Evolutionary conservation across 2,797 vertebrate genomes (phyloP).

Genomic region (Myiothlypis chrysogaster): DNA sequence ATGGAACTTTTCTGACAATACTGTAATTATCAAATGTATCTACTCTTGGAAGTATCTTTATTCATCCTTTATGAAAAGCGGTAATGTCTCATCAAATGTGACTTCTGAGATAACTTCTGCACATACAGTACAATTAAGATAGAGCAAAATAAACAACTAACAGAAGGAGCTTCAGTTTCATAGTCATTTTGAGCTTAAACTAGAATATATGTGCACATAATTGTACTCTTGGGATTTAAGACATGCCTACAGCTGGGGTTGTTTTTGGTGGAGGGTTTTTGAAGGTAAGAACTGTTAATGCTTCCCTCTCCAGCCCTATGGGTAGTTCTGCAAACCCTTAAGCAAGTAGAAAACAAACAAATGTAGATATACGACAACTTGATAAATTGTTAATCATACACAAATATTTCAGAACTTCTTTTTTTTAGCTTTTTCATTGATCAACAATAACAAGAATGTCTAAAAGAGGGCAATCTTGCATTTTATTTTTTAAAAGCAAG

Average conservation of each 20-base stretch:
- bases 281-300: background rate
- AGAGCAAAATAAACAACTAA: background rate
- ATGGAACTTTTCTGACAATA: background rate
- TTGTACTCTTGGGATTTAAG: background rate
- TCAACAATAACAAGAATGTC: background rate
- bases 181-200: background rate
- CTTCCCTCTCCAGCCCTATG: background rate
- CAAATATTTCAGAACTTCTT: background rate
- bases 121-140: background rate
- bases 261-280: background rate
- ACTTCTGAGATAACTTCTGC: background rate
- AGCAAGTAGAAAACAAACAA: background rate
- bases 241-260: background rate
- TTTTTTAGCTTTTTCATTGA: background rate
- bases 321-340: background rate
- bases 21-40: background rate
- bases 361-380: background rate
- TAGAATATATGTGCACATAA: background rate
- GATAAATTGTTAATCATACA: constrained; percentile 35
- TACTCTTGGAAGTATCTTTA: background rate
- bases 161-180: constrained; percentile 1
- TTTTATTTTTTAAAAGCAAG: constrained; percentile 40
- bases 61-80: background rate
- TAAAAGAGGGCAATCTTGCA: constrained; percentile 16
- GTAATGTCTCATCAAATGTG: constrained; percentile 2